phyloP scores from a whole-genome alignment of 2,888 invertebrate genomes.

The Drosophila testacea region DNA sequence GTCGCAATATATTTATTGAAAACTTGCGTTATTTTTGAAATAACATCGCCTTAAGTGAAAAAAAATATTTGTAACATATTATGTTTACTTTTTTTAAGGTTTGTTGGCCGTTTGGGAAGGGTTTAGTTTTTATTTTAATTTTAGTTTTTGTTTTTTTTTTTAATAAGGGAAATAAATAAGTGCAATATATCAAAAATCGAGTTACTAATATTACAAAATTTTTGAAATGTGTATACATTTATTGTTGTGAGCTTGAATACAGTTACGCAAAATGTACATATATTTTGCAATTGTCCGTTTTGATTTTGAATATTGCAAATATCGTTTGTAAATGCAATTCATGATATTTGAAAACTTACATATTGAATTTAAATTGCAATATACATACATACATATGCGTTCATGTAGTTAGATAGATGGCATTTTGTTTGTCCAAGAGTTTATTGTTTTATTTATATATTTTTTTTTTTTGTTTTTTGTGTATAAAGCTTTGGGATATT shows the following conservation, averaged over 20 bases:
- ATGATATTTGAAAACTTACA: constrained; percentile 65
- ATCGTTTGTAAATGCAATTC: constrained; percentile 64
- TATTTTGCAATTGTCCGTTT: constrained; percentile 31
- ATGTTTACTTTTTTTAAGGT: constrained; percentile 37
- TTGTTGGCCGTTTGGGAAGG: constrained; percentile 73
- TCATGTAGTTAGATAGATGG: constrained; percentile 34
- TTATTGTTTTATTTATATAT: constrained; percentile 5
- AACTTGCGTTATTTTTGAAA: constrained; percentile 70
- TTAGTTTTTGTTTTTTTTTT: constrained; percentile 1
- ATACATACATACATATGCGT: constrained; percentile 11
- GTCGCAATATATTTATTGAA: constrained; percentile 68
- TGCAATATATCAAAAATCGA: constrained; percentile 40
- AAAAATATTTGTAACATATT: constrained; percentile 51
- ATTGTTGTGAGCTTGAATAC: constrained; percentile 53
- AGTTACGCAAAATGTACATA: constrained; percentile 20
- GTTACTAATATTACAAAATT: constrained; percentile 42
- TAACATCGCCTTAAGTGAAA: constrained; percentile 55
- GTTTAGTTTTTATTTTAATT: constrained; percentile 15
- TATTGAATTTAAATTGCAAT: constrained; percentile 41
- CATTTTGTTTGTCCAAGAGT: constrained; percentile 5
- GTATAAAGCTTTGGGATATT: constrained; percentile 45
- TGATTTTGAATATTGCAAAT: constrained; percentile 39
- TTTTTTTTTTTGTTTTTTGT: constrained; percentile 9
- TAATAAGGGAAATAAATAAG: constrained; percentile 36
- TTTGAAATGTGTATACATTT: constrained; percentile 52